Conservation (phyloP, 2,113 vertebrate species). For the Glaucidium brasilianum region DNA sequence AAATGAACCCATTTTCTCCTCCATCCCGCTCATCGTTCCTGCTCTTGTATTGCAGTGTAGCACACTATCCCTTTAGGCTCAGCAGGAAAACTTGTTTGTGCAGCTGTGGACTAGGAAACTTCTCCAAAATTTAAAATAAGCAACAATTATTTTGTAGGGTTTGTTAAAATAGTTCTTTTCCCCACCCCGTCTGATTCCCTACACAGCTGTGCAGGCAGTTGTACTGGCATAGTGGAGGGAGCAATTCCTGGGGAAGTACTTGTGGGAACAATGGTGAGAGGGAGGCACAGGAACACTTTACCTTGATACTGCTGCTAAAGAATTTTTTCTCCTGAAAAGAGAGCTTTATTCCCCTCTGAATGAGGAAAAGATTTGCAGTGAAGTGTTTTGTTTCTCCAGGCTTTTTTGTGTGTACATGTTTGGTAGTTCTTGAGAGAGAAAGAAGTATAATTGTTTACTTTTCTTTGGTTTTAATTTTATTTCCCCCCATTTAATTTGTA, state of each 20-base stretch:
- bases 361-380: not conserved
- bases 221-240: not conserved
- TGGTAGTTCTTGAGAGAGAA: not conserved
- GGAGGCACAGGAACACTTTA: not conserved
- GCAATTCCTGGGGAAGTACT: not conserved
- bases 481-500: not conserved
- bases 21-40: not conserved
- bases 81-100: not conserved
- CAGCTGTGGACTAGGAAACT: not conserved
- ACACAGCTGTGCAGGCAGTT: not conserved
- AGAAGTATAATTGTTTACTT: not conserved
- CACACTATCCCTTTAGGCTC: not conserved
- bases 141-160: not conserved
- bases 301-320: not conserved
- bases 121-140: not conserved
- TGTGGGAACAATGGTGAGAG: not conserved
- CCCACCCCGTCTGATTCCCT: not conserved
- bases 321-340: not conserved
- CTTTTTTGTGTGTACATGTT: not conserved
- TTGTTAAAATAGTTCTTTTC: not conserved
- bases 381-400: not conserved
- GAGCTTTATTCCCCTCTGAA: not conserved
- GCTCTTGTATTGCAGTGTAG: fast-evolving
- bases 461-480: not conserved
- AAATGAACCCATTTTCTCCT: not conserved